phyloP scores from a whole-genome alignment of 1,140 invertebrate genomes.

The Apis cerana region DNA sequence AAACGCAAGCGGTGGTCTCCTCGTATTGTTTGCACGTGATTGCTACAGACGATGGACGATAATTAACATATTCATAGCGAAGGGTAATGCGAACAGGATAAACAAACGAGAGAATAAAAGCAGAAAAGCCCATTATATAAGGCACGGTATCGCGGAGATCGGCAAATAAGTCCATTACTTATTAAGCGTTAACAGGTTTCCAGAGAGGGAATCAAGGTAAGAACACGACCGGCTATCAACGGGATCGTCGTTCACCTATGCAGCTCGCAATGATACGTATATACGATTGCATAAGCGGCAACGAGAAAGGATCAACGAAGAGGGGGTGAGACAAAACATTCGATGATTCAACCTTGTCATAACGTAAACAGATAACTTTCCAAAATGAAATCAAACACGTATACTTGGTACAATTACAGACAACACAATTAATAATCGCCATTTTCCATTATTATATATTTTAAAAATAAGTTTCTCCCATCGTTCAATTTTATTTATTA shows the following conservation, averaged over 20 bases:
- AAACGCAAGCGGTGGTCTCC: too few relatives aligned
- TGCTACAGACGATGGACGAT: not conserved
- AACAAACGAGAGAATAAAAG: conserved; percentile 18
- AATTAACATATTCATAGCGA: conserved; percentile 22
- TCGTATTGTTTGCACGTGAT: not conserved
- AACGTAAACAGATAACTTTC: not conserved
- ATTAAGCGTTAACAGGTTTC: conserved; percentile 51
- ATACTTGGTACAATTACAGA: too few relatives aligned
- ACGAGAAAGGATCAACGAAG: conserved; percentile 40
- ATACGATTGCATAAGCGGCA: conserved; percentile 36
- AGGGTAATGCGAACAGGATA: conserved; percentile 15
- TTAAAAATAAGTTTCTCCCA: too few relatives aligned
- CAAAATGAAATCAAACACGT: not conserved
- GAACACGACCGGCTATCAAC: conserved; percentile 49
- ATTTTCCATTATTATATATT: too few relatives aligned
- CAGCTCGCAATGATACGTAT: conserved; percentile 33
- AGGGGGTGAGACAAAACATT: not conserved
- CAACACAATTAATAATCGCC: too few relatives aligned
- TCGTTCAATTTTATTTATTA: too few relatives aligned
- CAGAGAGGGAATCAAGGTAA: conserved; percentile 44
- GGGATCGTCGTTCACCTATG: conserved; percentile 49
- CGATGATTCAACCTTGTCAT: not conserved
- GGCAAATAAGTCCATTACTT: conserved; percentile 49
- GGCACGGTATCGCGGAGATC: conserved; percentile 20
- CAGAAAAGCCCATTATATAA: conserved; percentile 31